Conservation (phyloP, 2,888 invertebrate genomes). For the Amphimallon solstitiale region DNA sequence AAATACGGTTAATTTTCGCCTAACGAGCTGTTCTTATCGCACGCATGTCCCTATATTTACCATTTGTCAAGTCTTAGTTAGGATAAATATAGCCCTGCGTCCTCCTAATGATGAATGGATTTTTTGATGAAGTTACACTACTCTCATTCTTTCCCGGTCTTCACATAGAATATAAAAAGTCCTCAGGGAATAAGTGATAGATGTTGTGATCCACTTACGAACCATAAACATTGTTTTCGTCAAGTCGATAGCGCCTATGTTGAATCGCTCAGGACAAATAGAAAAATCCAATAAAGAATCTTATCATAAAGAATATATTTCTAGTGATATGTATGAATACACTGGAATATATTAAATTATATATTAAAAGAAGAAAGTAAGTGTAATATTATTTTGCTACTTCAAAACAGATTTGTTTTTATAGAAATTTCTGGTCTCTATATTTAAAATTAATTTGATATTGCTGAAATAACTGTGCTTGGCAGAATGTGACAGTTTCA, state of each 20-base stretch:
- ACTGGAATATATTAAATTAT: too few species aligned
- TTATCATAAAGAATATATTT: too few species aligned
- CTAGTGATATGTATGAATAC: too few species aligned
- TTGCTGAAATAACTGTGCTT: too few species aligned
- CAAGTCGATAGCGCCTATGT: not conserved
- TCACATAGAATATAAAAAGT: slow-evolving; percentile 45
- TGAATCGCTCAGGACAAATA: too few species aligned
- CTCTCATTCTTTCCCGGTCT: slow-evolving; percentile 37
- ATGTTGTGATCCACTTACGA: slow-evolving; percentile 44
- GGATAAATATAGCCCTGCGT: slow-evolving; percentile 48
- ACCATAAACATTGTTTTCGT: slow-evolving; percentile 38
- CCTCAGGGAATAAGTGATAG: slow-evolving; percentile 45
- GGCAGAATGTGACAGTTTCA: too few species aligned
- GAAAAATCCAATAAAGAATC: too few species aligned
- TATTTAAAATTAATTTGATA: too few species aligned
- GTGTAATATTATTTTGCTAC: too few species aligned
- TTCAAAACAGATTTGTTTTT: too few species aligned
- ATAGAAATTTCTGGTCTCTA: too few species aligned
- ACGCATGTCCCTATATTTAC: slow-evolving; percentile 55
- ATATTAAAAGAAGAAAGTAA: too few species aligned
- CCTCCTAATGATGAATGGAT: slow-evolving; percentile 54
- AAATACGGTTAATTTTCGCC: slow-evolving; percentile 59
- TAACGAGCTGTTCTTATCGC: slow-evolving; percentile 56
- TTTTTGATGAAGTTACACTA: slow-evolving; percentile 51
- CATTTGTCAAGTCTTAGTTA: slow-evolving; percentile 57